Base-by-base conservation (phyloP, 2,888 invertebrate genomes). In the Drosophila atripex region DNA sequence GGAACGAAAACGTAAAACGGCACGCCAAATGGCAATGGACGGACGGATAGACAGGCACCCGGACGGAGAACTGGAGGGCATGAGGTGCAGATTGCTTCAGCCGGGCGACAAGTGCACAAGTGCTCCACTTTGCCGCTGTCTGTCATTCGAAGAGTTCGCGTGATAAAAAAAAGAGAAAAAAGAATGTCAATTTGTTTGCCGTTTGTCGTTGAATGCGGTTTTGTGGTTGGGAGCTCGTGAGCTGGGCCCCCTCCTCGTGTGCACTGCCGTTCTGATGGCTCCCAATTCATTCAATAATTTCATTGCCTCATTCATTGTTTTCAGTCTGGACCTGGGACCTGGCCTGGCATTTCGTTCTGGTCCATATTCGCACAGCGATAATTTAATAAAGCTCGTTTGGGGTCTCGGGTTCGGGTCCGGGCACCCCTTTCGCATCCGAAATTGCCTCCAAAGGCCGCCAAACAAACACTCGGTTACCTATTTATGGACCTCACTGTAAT, bases 271-370 rank as follows among this genome's bases (percentile, higher is more conserved):
- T 18, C 18, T 1, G 16, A n/a, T 28, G 30, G 38, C 18, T 35
- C 43, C 23, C 78, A 82, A 85, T 80, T 87, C 85, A 84, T 78
- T 76, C 76, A 87, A 82, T 86, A 86, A 82, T 82, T 86, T 74
- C 76, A 86, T 80, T 77, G 77, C 50, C 57, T 64, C 74, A 74
- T 68, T 65, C 68, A 78, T 70, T 86, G 79, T 83, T 76, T 78
- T 75, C 51, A 59, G 12, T n/a, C 30, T 49, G 25, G n/a, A 14
- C 12, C 39, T 16, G 11, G 7, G n/a, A 21, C 46, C 35, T n/a
- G 38, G 39, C n/a, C n/a, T n/a, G n/a, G n/a, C n/a, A n/a, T n/a
- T n/a, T n/a, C n/a, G 25, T 3, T 38, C 46, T 54, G 47, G 38
- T 54, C 54, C 50, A 46, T 60, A 55, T 71, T 64, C 64, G 72